A percentile compares a stretch with the other conserved stretches of the same genome.
These are phyloP conservation scores for Australoheros facetus DNA, from an alignment of 2,797 vertebrate species.

Conservation along the genomic window DNA sequence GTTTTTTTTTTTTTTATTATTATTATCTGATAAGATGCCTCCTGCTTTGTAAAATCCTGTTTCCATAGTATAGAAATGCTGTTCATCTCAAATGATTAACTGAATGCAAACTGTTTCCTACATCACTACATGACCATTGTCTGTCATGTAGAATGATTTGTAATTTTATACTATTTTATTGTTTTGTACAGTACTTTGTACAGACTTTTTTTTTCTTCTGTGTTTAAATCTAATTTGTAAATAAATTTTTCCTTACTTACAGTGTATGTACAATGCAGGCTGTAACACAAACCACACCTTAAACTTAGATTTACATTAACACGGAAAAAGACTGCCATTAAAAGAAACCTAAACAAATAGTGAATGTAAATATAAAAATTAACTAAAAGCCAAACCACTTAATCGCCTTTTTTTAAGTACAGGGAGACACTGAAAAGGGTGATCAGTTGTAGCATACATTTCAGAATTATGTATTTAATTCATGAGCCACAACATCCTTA, in stretches of 20 bases:
- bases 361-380: background rate
- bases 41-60: background rate
- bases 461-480: too few species aligned
- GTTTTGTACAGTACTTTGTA: too few species aligned
- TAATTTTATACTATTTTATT: too few species aligned
- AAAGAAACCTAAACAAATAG: background rate
- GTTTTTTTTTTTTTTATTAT: background rate
- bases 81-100: background rate
- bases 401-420: too few species aligned
- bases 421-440: too few species aligned
- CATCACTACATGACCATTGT: background rate
- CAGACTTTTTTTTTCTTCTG: too few species aligned
- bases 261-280: background rate
- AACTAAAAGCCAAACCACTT: background rate
- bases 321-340: background rate
- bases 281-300: background rate
- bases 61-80: background rate
- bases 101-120: background rate
- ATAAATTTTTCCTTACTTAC: too few species aligned
- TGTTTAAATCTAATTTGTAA: too few species aligned
- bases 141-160: background rate
- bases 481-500: too few species aligned
- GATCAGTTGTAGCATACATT: too few species aligned
- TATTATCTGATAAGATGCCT: background rate
- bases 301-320: background rate